Conservation (phyloP, 2,113 vertebrate genomes). For the Ovis canadensis region DNA sequence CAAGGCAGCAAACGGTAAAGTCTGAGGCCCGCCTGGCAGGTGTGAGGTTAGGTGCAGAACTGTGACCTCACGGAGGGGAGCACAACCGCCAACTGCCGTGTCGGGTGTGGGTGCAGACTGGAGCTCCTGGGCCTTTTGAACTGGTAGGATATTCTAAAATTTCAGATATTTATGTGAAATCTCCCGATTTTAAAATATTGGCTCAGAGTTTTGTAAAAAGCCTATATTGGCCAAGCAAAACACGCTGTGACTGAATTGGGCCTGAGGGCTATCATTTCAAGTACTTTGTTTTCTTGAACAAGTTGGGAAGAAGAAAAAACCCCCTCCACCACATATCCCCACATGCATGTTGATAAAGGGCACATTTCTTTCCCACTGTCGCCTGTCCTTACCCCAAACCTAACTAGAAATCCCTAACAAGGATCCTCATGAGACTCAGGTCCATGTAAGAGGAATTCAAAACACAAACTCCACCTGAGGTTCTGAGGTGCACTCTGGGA, state of each 20-base stretch:
- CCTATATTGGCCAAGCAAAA: background rate
- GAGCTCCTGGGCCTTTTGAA: background rate
- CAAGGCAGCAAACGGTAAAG: background rate
- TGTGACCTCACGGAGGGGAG: no score
- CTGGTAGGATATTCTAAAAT: background rate
- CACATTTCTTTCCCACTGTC: background rate
- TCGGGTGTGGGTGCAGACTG: background rate
- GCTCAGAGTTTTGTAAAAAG: constrained; percentile 24
- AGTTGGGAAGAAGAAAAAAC: background rate
- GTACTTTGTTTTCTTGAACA: constrained; percentile 19
- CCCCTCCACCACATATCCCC: background rate
- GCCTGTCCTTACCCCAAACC: background rate
- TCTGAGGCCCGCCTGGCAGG: background rate
- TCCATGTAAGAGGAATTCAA: fast-evolving
- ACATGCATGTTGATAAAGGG: background rate
- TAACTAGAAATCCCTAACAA: background rate
- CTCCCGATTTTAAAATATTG: background rate
- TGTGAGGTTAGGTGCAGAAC: fast-evolving
- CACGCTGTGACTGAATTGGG: background rate
- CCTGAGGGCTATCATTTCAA: background rate
- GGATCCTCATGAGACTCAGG: background rate
- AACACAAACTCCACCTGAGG: background rate
- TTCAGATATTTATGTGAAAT: background rate
- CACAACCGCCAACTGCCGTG: fast-evolving
- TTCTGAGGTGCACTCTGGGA: background rate